Conservation (phyloP, 2,797 vertebrate species). For the Carcharodon carcharias region DNA sequence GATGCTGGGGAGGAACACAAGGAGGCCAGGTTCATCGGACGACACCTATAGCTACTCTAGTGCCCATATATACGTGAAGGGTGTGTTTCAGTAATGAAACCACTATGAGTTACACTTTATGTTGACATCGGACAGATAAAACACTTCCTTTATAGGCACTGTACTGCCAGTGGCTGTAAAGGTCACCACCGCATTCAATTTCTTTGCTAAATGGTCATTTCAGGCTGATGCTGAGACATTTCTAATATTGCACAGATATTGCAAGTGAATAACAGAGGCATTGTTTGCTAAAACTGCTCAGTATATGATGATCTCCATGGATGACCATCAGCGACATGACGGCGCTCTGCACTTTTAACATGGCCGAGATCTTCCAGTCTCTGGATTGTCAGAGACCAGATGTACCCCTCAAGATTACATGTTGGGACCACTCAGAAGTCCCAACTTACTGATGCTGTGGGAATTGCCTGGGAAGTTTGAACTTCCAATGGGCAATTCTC, state of each 20-base stretch:
- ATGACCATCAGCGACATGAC: neutral
- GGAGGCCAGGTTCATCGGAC: neutral
- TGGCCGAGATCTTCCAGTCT: too few species aligned
- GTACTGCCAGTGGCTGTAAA: neutral
- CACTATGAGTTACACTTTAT: neutral
- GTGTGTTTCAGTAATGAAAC: neutral
- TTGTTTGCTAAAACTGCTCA: neutral
- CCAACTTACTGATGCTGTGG: too few species aligned
- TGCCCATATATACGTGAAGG: neutral
- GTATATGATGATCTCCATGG: neutral
- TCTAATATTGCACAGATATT: neutral
- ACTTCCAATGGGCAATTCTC: too few species aligned
- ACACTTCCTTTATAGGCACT: neutral
- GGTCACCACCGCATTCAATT: neutral
- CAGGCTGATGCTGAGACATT: neutral
- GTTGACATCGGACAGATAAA: neutral
- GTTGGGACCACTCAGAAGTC: too few species aligned
- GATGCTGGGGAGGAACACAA: neutral
- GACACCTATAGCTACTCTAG: neutral
- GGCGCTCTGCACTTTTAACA: neutral
- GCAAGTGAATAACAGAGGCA: neutral
- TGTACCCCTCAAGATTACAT: too few species aligned
- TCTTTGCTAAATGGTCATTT: neutral
- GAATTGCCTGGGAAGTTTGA: too few species aligned
- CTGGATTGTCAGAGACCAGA: too few species aligned